Conservation (phyloP, 1,140 invertebrate genomes). For the Yoshiicerus persimilis region DNA sequence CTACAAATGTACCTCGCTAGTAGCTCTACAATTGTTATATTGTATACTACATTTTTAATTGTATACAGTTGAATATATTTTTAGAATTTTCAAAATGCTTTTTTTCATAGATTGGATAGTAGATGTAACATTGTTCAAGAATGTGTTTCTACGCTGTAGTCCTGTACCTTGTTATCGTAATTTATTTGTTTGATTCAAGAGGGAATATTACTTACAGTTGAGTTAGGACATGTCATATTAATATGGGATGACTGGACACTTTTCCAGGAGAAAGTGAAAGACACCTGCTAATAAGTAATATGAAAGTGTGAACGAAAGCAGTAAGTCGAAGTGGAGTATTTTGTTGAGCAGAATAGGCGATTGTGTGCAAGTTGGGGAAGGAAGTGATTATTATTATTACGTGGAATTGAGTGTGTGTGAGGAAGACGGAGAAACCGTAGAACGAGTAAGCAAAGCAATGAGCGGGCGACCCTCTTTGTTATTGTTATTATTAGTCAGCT, state of each 20-base stretch:
- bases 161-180: no score
- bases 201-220: background rate
- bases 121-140: background rate
- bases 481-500: conserved; percentile 27
- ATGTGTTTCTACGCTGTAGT: no score
- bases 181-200: background rate
- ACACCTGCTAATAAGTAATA: background rate
- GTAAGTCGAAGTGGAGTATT: conserved; percentile 6
- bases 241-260: background rate
- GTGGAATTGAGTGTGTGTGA: background rate
- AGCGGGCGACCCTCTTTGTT: background rate
- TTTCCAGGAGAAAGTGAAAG: background rate
- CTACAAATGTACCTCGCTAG: no score
- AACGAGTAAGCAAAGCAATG: background rate
- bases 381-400: conserved; percentile 1
- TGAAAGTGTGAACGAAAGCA: conserved; percentile 6
- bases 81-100: no score
- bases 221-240: background rate
- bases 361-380: background rate
- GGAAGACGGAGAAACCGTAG: background rate
- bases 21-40: background rate
- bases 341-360: background rate
- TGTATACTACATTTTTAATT: no score
- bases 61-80: no score
- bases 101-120: background rate